These are phyloP conservation scores for Chloroclystis v-ata DNA, from an alignment of 2,888 invertebrate genomes.

Conservation along the genomic window DNA sequence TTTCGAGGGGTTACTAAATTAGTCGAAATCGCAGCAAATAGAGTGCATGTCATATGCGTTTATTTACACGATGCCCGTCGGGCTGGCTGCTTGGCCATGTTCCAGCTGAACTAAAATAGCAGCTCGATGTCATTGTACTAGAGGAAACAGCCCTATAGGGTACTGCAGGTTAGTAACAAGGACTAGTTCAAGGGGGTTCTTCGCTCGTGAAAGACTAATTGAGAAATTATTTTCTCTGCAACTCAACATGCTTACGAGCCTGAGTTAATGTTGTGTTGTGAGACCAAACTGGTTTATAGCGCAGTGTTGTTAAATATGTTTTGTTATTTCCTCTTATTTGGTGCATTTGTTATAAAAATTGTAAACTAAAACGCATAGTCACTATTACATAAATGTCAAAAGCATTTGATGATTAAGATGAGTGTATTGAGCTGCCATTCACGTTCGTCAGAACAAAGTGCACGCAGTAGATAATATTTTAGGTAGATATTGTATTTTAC, in stretches of 20 bases:
- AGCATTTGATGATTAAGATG: too few relatives aligned
- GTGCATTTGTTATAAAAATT: too few relatives aligned
- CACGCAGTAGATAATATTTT: neutral
- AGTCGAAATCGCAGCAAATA: constrained; percentile 50
- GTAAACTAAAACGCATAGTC: too few relatives aligned
- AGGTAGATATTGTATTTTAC: constrained; percentile 11
- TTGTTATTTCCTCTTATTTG: too few relatives aligned
- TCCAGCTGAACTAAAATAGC: constrained; percentile 74
- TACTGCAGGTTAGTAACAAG: constrained; percentile 12
- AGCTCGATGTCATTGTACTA: constrained; percentile 75
- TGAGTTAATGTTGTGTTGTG: too few relatives aligned
- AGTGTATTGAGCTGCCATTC: too few relatives aligned
- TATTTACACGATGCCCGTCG: constrained; percentile 63
- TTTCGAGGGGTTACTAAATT: constrained; percentile 52
- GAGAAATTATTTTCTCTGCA: neutral
- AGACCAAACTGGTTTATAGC: too few relatives aligned
- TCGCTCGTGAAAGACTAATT: neutral
- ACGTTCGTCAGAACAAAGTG: constrained; percentile 11
- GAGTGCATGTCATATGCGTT: constrained; percentile 60
- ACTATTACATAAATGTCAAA: too few relatives aligned
- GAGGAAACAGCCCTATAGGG: constrained; percentile 49
- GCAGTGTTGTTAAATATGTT: too few relatives aligned
- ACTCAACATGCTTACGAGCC: too few relatives aligned
- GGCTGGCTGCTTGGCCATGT: constrained; percentile 67
- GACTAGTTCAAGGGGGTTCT: neutral